Evolutionary conservation across 2,797 vertebrate genomes (phyloP).

Genomic region (Pampus argenteus): DNA sequence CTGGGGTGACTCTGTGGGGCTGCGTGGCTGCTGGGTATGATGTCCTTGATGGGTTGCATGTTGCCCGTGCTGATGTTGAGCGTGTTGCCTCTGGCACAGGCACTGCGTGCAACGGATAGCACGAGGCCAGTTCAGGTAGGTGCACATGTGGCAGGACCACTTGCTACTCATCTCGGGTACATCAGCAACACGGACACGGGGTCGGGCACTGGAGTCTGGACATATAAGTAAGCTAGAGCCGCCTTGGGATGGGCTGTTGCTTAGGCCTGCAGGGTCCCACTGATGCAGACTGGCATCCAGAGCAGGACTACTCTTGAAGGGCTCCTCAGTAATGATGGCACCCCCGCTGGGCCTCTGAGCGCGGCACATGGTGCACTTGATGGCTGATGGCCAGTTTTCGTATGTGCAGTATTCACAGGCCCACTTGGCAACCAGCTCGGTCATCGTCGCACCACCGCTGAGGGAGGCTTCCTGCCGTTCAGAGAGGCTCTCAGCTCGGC

Average conservation of each 20-base stretch:
- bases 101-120: constrained; percentile 99
- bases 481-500: constrained; percentile 76
- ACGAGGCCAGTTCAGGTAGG: constrained; percentile 99
- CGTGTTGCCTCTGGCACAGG: constrained; percentile 92
- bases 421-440: constrained; percentile 98
- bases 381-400: constrained; percentile 99
- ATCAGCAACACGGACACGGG: constrained; percentile 92
- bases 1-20: constrained; percentile 95
- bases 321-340: constrained; percentile 98
- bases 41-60: constrained; percentile 72
- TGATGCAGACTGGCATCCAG: constrained; percentile 89
- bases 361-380: constrained; percentile 99
- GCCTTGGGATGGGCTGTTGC: constrained; percentile 84
- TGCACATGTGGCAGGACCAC: constrained; percentile 99
- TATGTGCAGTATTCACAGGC: constrained; percentile 99
- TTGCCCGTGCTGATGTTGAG: constrained; percentile 75
- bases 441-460: constrained; percentile 88
- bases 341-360: constrained; percentile 93
- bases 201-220: constrained; percentile 97
- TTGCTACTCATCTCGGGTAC: constrained; percentile 92
- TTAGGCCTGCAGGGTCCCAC: constrained; percentile 89
- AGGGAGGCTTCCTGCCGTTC: constrained; percentile 75
- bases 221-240: constrained; percentile 96
- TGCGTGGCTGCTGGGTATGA: constrained; percentile 84
- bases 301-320: constrained; percentile 93